Base-by-base conservation (phyloP, 1,140 invertebrate species). In the Papilio glaucus region DNA sequence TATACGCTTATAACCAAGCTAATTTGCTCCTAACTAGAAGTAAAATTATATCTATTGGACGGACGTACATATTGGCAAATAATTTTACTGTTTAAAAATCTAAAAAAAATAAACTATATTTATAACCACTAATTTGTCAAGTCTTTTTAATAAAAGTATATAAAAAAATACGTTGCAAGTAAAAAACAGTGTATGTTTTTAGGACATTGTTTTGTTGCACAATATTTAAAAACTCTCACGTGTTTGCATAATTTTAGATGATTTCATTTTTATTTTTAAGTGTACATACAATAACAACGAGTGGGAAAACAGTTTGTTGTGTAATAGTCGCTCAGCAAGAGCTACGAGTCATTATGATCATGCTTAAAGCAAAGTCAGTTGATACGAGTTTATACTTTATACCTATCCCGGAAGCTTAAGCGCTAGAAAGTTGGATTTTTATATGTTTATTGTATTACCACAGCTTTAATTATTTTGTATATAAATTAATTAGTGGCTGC, bases 231-330 rank as follows among this genome's bases (percentile, higher is more conserved):
- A 38, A 37, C 12, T 63, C 38, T 18, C 62, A 39, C 62, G 37
- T 24, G 1, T 10, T 53, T 53, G 9, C 18, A 24, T 53, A 65
- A 65, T 65, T 39, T 18, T 65, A 33, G 29, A 33, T 65, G 37
- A 39, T 39, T 39, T 65, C 9, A 15, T 38, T 37, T 62, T 62
- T 33, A 26, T 61, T 62, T 65, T 65, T 41, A 39, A 39, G 4
- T 21, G 8, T 21, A 39, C 62, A 39, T 37, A 62, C 60, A 62
- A 62, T 62, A 37, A 62, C 33, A 37, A 26, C 15, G 37, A 69
- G 65, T 45, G 41, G 42, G 65, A 69, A n/a, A 69, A 69, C 42
- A 45, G 24, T 26, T 26, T n/a, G 60, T 62, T 63, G 42, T 69
- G 42, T 24, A 49, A 49, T 33, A n/a, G 6, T 33, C 13, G 2